Evolutionary conservation across 2,113 vertebrate genomes (phyloP).

Genomic region (Limnothrissa miodon): DNA sequence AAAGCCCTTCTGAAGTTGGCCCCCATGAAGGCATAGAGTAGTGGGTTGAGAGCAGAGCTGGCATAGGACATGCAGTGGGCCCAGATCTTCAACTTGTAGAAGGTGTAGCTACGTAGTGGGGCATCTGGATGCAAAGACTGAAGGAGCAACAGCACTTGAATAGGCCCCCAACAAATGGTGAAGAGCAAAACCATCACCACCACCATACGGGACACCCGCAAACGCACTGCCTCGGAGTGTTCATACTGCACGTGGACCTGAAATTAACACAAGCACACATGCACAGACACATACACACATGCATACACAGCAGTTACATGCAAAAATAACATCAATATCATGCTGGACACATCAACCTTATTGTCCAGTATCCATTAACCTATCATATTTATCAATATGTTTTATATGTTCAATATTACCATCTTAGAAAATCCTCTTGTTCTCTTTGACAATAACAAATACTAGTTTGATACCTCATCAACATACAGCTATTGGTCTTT

Average conservation of each 20-base stretch:
- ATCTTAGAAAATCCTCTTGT: too few relatives aligned
- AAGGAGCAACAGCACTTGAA: conserved; percentile 70
- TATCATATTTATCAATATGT: not conserved
- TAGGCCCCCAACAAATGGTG: conserved; percentile 74
- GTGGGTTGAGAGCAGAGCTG: conserved; percentile 69
- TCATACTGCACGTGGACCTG: conserved; percentile 55
- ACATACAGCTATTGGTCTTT: not conserved
- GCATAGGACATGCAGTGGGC: conserved; percentile 75
- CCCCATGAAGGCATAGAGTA: conserved; percentile 73
- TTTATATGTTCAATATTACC: too few relatives aligned
- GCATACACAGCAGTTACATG: not conserved
- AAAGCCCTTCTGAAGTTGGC: conserved; percentile 74
- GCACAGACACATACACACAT: not conserved
- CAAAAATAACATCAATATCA: not conserved
- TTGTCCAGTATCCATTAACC: too few relatives aligned
- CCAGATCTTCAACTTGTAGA: conserved; percentile 74
- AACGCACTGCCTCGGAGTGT: conserved; percentile 56
- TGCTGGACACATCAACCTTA: not conserved
- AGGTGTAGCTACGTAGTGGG: conserved; percentile 57
- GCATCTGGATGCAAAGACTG: conserved; percentile 64
- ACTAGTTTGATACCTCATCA: not conserved
- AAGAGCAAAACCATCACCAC: conserved; percentile 71
- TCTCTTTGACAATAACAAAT: not conserved
- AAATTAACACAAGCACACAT: conserved; percentile 43
- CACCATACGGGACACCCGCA: conserved; percentile 67